Base-by-base conservation (phyloP, 2,113 vertebrate species). In the Beaufortia kweichowensis region DNA sequence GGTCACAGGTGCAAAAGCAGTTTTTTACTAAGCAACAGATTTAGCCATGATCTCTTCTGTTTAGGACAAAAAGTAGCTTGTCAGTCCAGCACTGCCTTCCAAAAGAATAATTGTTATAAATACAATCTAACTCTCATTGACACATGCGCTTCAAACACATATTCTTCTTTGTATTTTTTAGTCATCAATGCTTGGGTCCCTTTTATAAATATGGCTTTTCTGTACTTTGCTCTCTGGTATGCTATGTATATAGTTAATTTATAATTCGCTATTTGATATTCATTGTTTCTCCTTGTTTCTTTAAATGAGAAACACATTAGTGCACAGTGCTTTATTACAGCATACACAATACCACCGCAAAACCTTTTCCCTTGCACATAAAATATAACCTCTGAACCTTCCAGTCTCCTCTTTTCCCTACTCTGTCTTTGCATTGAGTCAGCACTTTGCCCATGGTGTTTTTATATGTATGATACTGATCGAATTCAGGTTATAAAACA, bases 361-460 rank as follows among this genome's bases (percentile, higher is more conserved):
- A 90, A 91, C 87, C 90, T 87, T 83, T 91, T 90, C 91, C 86
- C 75, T 83, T 83, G 31, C 19, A 76, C 88, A 84, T 86, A 88
- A 88, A 86, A 92, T 91, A 79, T 79, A 88, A 89, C 89, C 86
- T 89, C 88, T 86, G 89, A 90, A 87, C 86, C 80, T 82, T 83
- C 26, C 81, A 69, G 78, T 55, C 56, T 75, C 72, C 48, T 57
- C 86, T 79, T 80, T 82, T 69, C 75, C 85, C 86, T 86, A 84
- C 88, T 88, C 86, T 87, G 85, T 81, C 84, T 78, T 35, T 41
- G 89, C 89, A 88, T 90, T 92, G 90, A 92, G 90, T 92, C 91
- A 92, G 91, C 91, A 90, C 87, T 71, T 84, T 91, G 86, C 85
- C 86, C 88, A 91, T 91, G 90, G 90, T 92, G 91, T 92, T 89